phyloP scores from a whole-genome alignment of 2,113 vertebrate species.

The Acanthochromis polyacanthus region DNA sequence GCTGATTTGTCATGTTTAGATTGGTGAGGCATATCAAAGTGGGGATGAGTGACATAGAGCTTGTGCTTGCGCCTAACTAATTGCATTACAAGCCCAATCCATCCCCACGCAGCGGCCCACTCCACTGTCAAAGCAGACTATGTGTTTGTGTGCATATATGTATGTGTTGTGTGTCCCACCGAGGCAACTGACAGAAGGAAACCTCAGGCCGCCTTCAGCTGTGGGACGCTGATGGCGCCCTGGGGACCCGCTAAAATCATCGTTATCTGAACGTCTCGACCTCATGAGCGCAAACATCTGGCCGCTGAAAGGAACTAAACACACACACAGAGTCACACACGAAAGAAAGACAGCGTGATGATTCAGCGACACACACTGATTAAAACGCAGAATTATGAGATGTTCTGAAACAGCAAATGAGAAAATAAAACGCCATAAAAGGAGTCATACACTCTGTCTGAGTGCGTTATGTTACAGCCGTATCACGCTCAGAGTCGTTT shows the following conservation, averaged over 20 bases:
- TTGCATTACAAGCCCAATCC: slow-evolving; percentile 30
- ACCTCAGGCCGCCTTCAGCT: slow-evolving; percentile 39
- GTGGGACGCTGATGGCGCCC: slow-evolving; percentile 28
- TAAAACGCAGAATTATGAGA: slow-evolving; percentile 20
- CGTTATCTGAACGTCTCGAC: slow-evolving; percentile 33
- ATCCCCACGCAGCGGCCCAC: slow-evolving; percentile 37
- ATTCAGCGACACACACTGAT: not conserved
- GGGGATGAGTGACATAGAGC: not conserved
- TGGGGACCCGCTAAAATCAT: slow-evolving; percentile 22
- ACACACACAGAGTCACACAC: not conserved
- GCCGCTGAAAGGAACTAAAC: not conserved
- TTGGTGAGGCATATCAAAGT: slow-evolving; percentile 1
- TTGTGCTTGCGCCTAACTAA: slow-evolving; percentile 16
- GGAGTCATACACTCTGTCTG: slow-evolving; percentile 26
- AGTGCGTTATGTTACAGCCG: slow-evolving; percentile 47
- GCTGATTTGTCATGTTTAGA: not conserved
- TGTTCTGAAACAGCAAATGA: slow-evolving; percentile 16
- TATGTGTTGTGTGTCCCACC: not conserved
- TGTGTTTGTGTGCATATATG: not conserved
- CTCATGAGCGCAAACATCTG: slow-evolving; percentile 56
- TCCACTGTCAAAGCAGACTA: slow-evolving; percentile 2
- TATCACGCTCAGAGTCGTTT: slow-evolving; percentile 46
- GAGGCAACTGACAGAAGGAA: slow-evolving; percentile 19
- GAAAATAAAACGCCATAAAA: slow-evolving; percentile 10
- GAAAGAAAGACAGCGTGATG: not conserved